Evolutionary conservation across 2,113 vertebrate genomes (phyloP).

Genomic region (Rana temporaria): DNA sequence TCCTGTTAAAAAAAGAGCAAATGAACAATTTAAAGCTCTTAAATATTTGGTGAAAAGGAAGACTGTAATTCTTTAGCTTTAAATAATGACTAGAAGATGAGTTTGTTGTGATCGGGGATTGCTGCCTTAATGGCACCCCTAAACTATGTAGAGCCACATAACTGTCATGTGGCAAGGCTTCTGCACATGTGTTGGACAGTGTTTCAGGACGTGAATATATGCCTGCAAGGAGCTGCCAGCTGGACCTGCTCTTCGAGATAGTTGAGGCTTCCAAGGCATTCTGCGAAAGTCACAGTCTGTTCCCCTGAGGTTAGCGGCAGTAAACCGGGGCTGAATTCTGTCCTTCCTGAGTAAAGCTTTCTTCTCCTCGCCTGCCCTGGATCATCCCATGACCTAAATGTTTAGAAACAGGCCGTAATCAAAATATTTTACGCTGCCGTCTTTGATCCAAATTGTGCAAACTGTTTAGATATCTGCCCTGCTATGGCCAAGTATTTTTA

Average conservation of each 20-base stretch:
- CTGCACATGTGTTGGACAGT: too few relatives aligned
- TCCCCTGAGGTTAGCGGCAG: background rate
- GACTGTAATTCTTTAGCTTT: too few relatives aligned
- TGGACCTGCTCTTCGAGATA: background rate
- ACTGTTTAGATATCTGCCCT: constrained; percentile 25
- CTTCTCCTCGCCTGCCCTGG: background rate
- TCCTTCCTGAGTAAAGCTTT: background rate
- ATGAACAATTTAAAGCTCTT: too few relatives aligned
- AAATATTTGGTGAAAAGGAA: too few relatives aligned
- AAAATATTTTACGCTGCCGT: background rate
- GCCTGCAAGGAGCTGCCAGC: background rate
- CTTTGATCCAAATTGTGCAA: constrained; percentile 4
- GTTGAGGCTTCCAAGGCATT: background rate
- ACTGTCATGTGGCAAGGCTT: too few relatives aligned
- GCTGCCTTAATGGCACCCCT: too few relatives aligned
- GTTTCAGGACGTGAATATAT: too few relatives aligned
- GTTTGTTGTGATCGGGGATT: too few relatives aligned
- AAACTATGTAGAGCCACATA: too few relatives aligned
- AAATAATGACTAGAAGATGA: too few relatives aligned
- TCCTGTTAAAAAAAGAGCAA: too few relatives aligned
- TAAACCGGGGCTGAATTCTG: background rate
- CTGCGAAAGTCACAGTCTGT: background rate
- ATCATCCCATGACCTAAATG: constrained; percentile 20
- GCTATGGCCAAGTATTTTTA: constrained; percentile 51
- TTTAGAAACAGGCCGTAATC: constrained; percentile 17